These are phyloP conservation scores for Bibio marci DNA, from an alignment of 2,888 invertebrate genomes.

Conservation along the genomic window DNA sequence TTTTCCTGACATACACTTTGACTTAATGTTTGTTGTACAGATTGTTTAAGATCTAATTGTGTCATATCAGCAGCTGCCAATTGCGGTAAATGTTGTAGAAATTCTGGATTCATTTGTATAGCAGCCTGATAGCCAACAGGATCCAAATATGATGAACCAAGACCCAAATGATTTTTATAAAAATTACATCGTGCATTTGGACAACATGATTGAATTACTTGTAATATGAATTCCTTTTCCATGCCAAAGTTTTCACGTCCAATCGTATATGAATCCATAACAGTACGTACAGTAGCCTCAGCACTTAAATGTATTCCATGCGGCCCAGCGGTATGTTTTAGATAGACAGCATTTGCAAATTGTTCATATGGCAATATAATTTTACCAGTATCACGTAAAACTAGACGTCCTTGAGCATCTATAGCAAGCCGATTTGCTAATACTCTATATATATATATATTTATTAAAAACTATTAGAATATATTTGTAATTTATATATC, in stretches of 20 bases:
- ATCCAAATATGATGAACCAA: conserved; percentile 28
- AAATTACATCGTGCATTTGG: conserved; percentile 76
- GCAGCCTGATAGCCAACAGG: conserved; percentile 25
- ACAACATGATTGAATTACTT: conserved; percentile 77
- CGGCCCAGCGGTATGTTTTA: conserved; percentile 80
- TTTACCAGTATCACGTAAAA: conserved; percentile 72
- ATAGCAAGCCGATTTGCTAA: conserved; percentile 70
- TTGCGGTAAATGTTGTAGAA: conserved; percentile 42
- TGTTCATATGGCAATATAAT: conserved; percentile 79
- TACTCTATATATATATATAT: conserved; percentile 40
- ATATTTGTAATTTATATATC: background rate
- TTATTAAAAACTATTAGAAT: background rate
- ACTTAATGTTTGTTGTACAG: background rate
- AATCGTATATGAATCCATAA: conserved; percentile 64
- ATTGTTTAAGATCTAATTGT: conserved; percentile 10
- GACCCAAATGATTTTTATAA: conserved; percentile 62
- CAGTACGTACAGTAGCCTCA: conserved; percentile 70
- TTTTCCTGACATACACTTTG: background rate
- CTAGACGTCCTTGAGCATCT: conserved; percentile 67
- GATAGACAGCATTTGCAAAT: conserved; percentile 79
- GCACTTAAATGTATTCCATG: conserved; percentile 70
- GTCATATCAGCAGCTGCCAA: conserved; percentile 8
- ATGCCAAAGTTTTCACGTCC: conserved; percentile 69
- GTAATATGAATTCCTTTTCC: conserved; percentile 79
- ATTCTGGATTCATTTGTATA: conserved; percentile 43